Evolutionary conservation across 2,797 vertebrate genomes (phyloP).

Genomic region (Leuciscus waleckii): DNA sequence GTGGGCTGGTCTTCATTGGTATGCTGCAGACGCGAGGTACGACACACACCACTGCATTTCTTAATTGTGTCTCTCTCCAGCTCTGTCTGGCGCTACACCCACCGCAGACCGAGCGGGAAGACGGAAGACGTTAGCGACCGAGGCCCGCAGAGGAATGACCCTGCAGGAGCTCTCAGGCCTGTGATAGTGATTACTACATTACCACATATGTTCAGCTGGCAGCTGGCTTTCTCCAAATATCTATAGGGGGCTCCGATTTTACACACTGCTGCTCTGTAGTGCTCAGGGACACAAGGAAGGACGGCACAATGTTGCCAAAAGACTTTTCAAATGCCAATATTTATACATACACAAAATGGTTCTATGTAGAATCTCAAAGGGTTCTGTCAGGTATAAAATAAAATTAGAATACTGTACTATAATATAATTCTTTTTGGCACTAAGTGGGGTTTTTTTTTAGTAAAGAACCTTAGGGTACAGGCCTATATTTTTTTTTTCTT

Average conservation of each 20-base stretch:
- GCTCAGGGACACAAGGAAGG: neutral
- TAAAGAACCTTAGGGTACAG: too few species aligned
- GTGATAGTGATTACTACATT: slow-evolving; percentile 26
- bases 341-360: neutral
- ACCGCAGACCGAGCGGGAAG: neutral
- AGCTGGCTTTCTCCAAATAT: slow-evolving; percentile 15
- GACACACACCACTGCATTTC: slow-evolving; percentile 57
- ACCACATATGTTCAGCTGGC: slow-evolving; percentile 17
- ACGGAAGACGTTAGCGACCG: neutral
- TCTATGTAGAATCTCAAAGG: neutral
- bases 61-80: slow-evolving; percentile 62
- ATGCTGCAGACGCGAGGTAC: slow-evolving; percentile 46
- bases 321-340: neutral
- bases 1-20: slow-evolving; percentile 52
- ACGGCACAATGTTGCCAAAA: neutral
- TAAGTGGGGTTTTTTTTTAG: too few species aligned
- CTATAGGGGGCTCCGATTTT: neutral
- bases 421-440: too few species aligned
- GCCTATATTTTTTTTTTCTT: too few species aligned
- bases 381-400: neutral
- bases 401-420: neutral
- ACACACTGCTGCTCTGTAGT: neutral
- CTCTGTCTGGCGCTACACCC: slow-evolving; percentile 36
- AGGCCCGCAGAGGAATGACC: slow-evolving; percentile 19
- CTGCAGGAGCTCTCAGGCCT: slow-evolving; percentile 13